phyloP scores from a whole-genome alignment of 2,888 invertebrate genomes.

The Lycaena phlaeas region DNA sequence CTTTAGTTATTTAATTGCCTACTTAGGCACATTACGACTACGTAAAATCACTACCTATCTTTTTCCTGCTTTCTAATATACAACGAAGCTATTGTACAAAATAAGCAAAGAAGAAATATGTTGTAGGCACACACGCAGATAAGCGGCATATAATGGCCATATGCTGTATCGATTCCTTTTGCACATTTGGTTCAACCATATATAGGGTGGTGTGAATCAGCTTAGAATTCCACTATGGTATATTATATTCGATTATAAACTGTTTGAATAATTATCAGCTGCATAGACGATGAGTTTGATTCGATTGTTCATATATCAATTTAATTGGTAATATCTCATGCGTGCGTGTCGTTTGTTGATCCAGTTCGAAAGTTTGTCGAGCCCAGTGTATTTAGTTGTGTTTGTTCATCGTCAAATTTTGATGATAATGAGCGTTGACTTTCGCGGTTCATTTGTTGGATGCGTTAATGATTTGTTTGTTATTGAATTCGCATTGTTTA shows the following conservation, averaged over 20 bases:
- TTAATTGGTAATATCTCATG: slow-evolving; percentile 49
- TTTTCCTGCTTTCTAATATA: too few species aligned
- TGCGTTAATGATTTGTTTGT: neutral
- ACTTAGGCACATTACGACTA: too few species aligned
- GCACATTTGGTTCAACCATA: too few species aligned
- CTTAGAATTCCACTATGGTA: slow-evolving; percentile 13
- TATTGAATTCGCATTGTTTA: too few species aligned
- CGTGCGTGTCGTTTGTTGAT: slow-evolving; percentile 32
- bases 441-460: slow-evolving; percentile 2
- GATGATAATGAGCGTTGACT: neutral
- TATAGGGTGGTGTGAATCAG: too few species aligned
- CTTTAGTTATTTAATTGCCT: too few species aligned
- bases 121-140: too few species aligned
- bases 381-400: neutral
- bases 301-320: slow-evolving; percentile 48
- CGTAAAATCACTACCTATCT: too few species aligned
- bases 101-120: too few species aligned
- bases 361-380: slow-evolving; percentile 30
- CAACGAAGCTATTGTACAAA: too few species aligned
- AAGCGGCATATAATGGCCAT: too few species aligned
- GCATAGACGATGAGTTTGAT: slow-evolving; percentile 30
- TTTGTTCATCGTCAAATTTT: slow-evolving; percentile 2
- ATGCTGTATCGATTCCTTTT: too few species aligned
- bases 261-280: slow-evolving; percentile 49
- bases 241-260: slow-evolving; percentile 40